Conservation (phyloP, 2,113 vertebrate species). For the Myiozetetes cayanensis region DNA sequence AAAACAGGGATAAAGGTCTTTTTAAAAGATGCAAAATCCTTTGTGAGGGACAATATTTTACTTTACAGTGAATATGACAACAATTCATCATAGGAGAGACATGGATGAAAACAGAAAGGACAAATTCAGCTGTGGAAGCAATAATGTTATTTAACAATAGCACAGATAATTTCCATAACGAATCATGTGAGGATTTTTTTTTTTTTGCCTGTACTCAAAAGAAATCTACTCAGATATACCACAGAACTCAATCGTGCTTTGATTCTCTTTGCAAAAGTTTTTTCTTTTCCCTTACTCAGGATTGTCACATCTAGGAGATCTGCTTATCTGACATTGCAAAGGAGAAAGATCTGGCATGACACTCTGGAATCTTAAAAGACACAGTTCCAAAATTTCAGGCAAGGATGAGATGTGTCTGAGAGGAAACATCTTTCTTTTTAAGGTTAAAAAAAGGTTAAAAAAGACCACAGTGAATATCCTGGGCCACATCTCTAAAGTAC, state of each 20-base stretch:
- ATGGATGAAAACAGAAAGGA: not conserved
- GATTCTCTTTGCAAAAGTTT: not conserved
- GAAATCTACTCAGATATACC: not conserved
- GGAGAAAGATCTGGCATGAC: not conserved
- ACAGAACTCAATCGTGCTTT: not conserved
- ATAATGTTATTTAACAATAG: not conserved
- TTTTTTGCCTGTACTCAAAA: not conserved
- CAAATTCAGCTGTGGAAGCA: not conserved
- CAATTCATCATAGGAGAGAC: not conserved
- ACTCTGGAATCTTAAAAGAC: not conserved
- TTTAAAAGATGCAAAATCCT: not conserved
- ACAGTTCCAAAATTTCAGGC: not conserved
- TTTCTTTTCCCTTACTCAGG: not conserved
- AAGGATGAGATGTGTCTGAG: not conserved
- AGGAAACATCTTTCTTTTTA: not conserved
- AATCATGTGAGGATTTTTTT: not conserved
- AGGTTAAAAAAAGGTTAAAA: not conserved
- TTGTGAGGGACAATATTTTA: not conserved
- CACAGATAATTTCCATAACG: not conserved
- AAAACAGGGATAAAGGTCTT: not conserved
- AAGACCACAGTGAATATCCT: rapidly evolving
- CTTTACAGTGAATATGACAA: not conserved
- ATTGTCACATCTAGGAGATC: not conserved
- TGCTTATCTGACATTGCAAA: not conserved
- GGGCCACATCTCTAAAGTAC: not conserved